These are phyloP conservation scores for Bucco capensis DNA, from an alignment of 2,113 vertebrate genomes.

Conservation along the genomic window DNA sequence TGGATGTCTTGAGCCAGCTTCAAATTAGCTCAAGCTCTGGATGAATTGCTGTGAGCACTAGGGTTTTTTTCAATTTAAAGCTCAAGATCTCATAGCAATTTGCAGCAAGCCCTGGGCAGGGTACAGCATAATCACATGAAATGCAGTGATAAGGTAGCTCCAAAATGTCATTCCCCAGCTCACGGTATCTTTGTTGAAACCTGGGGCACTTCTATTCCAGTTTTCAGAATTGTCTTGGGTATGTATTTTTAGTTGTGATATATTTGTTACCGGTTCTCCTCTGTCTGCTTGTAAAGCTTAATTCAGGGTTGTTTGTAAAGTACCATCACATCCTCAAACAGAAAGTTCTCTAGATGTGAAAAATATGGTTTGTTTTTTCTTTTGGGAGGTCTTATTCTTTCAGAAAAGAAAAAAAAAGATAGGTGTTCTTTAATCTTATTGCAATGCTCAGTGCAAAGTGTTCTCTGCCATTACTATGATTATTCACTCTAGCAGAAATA, in stretches of 20 bases:
- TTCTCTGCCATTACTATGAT: neutral
- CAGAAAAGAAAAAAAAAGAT: neutral
- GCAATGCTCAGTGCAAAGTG: neutral
- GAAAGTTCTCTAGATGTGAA: neutral
- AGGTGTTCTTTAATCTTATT: neutral
- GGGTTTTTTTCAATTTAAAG: neutral
- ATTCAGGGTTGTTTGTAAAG: neutral
- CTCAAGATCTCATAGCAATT: neutral
- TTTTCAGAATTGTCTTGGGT: neutral
- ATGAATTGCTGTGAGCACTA: neutral
- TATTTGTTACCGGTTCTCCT: neutral
- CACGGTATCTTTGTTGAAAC: neutral
- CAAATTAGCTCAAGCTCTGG: neutral
- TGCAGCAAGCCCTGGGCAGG: neutral
- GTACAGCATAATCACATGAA: fast-evolving
- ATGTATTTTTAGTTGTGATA: neutral
- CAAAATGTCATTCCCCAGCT: neutral
- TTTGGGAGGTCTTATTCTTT: neutral
- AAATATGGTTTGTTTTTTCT: neutral
- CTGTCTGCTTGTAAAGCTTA: neutral
- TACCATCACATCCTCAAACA: neutral
- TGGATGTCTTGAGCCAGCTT: neutral
- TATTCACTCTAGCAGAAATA: neutral
- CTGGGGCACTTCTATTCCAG: neutral
- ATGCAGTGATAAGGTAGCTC: fast-evolving